These are phyloP conservation scores for Chaetodon trifascialis DNA, from an alignment of 2,113 vertebrate genomes.

Conservation along the genomic window DNA sequence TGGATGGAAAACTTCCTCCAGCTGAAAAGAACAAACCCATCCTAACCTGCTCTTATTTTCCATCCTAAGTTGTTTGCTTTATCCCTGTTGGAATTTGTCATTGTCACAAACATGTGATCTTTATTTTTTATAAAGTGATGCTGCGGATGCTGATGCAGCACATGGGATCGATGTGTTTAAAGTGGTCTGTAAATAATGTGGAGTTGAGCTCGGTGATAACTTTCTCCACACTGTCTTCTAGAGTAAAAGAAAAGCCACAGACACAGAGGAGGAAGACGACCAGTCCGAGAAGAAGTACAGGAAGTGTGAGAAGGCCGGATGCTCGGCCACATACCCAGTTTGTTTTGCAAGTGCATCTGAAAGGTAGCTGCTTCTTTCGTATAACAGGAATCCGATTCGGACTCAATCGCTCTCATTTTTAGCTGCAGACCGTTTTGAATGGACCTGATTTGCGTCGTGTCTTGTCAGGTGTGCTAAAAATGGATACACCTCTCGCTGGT, in stretches of 20 bases:
- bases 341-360: constrained; percentile 98
- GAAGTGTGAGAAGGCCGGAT: constrained; percentile 98
- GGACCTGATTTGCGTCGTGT: neutral
- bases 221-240: constrained; percentile 66
- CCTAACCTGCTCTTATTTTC: too few species aligned
- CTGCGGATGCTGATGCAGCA: neutral
- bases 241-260: constrained; percentile 92
- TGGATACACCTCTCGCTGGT: constrained; percentile 98
- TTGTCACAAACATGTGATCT: too few species aligned
- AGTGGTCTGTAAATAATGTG: neutral
- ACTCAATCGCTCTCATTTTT: neutral
- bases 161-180: neutral
- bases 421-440: neutral
- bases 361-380: constrained; percentile 82
- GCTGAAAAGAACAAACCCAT: too few species aligned
- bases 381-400: neutral
- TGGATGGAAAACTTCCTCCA: too few species aligned
- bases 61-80: too few species aligned
- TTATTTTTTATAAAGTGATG: too few species aligned
- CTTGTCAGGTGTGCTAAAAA: constrained; percentile 95
- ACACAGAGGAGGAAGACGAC: constrained; percentile 93
- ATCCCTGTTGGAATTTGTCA: too few species aligned
- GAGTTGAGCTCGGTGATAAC: neutral
- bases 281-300: constrained; percentile 95
- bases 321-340: constrained; percentile 93